A percentile compares a stretch with the other conserved stretches of the same genome.
phyloP scores from a whole-genome alignment of 1,140 invertebrate genomes.

The Diorhabda elongata region DNA sequence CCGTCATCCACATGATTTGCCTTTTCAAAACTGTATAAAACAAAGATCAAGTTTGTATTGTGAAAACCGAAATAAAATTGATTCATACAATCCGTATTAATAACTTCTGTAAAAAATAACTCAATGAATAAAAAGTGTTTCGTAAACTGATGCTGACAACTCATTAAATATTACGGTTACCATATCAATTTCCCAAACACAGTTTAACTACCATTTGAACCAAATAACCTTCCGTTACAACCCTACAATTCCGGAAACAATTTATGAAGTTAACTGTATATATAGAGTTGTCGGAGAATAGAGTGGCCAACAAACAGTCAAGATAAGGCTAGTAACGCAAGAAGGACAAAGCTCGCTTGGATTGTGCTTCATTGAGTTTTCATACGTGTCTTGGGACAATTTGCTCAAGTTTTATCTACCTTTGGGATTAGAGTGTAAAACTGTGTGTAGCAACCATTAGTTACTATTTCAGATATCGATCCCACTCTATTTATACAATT shows the following conservation, averaged over 20 bases:
- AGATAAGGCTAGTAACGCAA: background rate
- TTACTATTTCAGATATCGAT: background rate
- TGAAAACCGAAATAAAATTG: too few relatives aligned
- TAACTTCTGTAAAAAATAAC: too few relatives aligned
- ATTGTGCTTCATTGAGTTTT: background rate
- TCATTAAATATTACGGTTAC: too few relatives aligned
- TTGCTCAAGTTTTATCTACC: background rate
- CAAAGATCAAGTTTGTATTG: too few relatives aligned
- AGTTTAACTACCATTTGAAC: background rate
- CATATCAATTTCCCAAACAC: background rate
- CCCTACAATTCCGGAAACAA: background rate
- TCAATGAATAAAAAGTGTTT: too few relatives aligned
- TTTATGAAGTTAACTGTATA: background rate
- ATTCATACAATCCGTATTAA: too few relatives aligned
- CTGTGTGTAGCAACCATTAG: background rate
- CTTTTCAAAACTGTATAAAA: too few relatives aligned
- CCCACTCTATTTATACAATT: too few relatives aligned
- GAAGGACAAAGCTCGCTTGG: background rate
- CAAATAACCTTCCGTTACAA: background rate
- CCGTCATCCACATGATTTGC: too few relatives aligned
- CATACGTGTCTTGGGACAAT: background rate
- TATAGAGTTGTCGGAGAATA: background rate
- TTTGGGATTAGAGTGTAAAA: constrained; percentile 2
- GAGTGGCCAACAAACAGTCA: constrained; percentile 1
- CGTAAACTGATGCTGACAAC: too few relatives aligned